phyloP scores from a whole-genome alignment of 1,140 invertebrate species.

The Aleiodes sp. region DNA sequence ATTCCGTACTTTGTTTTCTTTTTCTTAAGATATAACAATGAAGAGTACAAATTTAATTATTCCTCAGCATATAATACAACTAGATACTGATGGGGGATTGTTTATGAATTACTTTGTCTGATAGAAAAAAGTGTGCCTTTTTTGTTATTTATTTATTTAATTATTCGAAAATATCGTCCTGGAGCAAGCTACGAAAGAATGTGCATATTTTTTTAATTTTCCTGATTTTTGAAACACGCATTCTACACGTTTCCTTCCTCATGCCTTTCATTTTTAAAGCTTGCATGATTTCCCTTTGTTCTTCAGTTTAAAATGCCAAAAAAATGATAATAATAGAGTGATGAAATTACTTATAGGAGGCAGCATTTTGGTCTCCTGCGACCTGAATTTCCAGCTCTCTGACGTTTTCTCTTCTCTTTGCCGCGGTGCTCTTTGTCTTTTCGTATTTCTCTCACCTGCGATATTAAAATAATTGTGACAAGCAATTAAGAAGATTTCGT shows the following conservation, averaged over 20 bases:
- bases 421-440: slow-evolving; percentile 81
- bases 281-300: slow-evolving; percentile 37
- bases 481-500: not conserved
- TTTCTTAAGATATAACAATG: not conserved
- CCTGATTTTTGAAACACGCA: not conserved
- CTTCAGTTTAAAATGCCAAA: not conserved
- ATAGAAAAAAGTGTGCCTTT: not conserved
- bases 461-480: not conserved
- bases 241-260: not conserved
- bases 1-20: not conserved
- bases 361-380: slow-evolving; percentile 59
- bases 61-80: not conserved
- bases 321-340: slow-evolving; percentile 1
- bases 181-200: not conserved
- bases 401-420: slow-evolving; percentile 73
- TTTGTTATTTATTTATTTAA: not conserved
- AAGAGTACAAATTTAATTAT: slow-evolving; percentile 10
- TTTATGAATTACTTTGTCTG: not conserved
- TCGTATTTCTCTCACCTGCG: slow-evolving; percentile 76
- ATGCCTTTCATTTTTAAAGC: not conserved
- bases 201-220: not conserved
- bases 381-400: slow-evolving; percentile 53
- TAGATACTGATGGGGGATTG: not conserved
- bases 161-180: not conserved
- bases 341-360: slow-evolving; percentile 52